Percentiles rank a stretch among this genome's conserved stretches.
Evolutionary conservation across 2,797 vertebrate species (phyloP).

Genomic region (Hyperoplus lanceolatus): DNA sequence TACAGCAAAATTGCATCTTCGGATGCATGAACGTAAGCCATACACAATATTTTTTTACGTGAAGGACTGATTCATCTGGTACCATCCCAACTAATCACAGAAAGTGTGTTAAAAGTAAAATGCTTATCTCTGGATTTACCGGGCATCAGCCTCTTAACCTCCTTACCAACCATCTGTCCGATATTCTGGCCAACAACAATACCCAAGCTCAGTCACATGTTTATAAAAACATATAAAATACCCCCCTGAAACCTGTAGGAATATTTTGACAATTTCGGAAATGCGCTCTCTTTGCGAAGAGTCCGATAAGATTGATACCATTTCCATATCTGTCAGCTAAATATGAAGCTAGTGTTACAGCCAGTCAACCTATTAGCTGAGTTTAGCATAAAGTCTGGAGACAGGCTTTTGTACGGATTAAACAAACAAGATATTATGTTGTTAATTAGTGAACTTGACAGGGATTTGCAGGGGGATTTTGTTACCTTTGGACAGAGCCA

Average conservation of each 20-base stretch:
- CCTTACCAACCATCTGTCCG: constrained; percentile 52
- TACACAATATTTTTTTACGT: constrained; percentile 10
- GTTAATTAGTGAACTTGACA: constrained; percentile 11
- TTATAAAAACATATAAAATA: constrained; percentile 9
- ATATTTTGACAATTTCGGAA: not conserved
- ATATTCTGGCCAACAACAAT: constrained; percentile 39
- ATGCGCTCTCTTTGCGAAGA: not conserved
- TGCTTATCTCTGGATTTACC: constrained; percentile 56
- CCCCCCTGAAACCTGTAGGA: not conserved
- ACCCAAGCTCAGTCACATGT: constrained; percentile 11
- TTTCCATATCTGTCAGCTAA: not conserved
- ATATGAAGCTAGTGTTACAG: not conserved
- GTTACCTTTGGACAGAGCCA: not conserved
- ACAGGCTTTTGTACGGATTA: constrained; percentile 1
- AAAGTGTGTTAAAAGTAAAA: constrained; percentile 36
- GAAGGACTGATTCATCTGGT: constrained; percentile 2
- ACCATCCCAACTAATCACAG: constrained; percentile 15
- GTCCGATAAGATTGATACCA: not conserved
- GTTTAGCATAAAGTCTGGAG: not conserved
- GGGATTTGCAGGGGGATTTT: constrained; percentile 2
- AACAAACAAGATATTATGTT: constrained; percentile 12
- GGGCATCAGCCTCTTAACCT: constrained; percentile 51
- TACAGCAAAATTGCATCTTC: not conserved
- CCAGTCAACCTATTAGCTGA: not conserved
- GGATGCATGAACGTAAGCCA: not conserved